Evolutionary conservation across 37 sponge, comb jelly and placozoan species (phyloP).

Genomic region (Axinella damicornis): DNA sequence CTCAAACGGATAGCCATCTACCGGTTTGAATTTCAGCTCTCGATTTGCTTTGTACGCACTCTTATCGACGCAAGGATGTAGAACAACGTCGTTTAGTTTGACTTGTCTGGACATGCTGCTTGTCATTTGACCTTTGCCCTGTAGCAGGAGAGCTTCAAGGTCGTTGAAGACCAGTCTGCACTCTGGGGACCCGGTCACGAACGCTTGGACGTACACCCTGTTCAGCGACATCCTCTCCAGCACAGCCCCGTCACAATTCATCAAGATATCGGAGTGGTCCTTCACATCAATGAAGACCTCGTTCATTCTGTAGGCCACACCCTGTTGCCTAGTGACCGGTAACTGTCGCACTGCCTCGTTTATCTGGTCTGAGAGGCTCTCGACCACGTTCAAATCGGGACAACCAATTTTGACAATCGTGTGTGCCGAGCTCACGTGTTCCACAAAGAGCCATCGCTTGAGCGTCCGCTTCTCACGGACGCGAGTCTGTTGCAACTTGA

Average conservation of each 20-base stretch:
- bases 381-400: constrained; percentile 59
- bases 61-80: constrained; percentile 87
- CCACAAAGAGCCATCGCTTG: constrained; percentile 78
- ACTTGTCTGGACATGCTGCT: constrained; percentile 74
- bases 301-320: constrained; percentile 84
- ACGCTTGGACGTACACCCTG: constrained; percentile 83
- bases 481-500: constrained; percentile 56
- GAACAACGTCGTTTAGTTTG: constrained; percentile 68
- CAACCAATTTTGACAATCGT: constrained; percentile 84
- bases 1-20: constrained; percentile 87
- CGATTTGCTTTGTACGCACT: constrained; percentile 51
- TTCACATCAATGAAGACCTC: constrained; percentile 92
- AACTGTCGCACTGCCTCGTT: constrained; percentile 81
- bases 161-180: constrained; percentile 83
- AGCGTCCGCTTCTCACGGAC: constrained; percentile 77
- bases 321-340: constrained; percentile 74
- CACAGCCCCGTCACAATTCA: constrained; percentile 93
- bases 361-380: constrained; percentile 68
- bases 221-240: constrained; percentile 79
- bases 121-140: constrained; percentile 55
- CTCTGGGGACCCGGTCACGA: constrained; percentile 64
- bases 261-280: constrained; percentile 81
- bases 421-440: constrained; percentile 66
- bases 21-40: constrained; percentile 77
- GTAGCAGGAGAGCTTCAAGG: constrained; percentile 75